Conservation (phyloP, 2,797 vertebrate species). For the Odontamblyopus rebecca region DNA sequence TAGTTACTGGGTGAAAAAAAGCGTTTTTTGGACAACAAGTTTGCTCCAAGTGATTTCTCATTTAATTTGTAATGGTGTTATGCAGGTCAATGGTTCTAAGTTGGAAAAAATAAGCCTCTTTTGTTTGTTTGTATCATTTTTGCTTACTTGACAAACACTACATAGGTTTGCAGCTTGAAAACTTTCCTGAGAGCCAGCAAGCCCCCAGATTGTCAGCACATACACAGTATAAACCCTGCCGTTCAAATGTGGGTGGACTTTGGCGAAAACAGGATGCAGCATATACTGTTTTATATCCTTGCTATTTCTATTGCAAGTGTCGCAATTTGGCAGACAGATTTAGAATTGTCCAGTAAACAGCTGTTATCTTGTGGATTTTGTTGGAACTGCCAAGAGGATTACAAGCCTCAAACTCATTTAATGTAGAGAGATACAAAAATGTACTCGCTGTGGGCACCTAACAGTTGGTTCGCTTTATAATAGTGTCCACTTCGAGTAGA, state of each 20-base stretch:
- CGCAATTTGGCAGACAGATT: neutral
- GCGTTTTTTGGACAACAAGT: no score
- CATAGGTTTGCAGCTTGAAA: neutral
- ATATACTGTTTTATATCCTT: neutral
- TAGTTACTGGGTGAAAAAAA: no score
- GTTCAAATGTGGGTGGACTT: neutral
- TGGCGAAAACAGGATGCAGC: neutral
- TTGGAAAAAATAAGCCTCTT: no score
- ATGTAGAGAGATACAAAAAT: neutral
- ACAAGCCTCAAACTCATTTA: neutral
- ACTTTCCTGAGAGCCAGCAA: neutral
- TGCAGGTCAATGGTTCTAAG: no score
- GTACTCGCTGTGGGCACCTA: neutral
- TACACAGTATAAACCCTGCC: neutral
- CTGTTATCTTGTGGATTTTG: neutral
- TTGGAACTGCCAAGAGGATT: neutral
- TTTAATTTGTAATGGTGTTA: no score
- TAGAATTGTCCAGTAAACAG: conserved; percentile 1
- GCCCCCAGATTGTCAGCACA: neutral
- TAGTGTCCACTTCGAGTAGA: neutral
- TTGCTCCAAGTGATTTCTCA: no score
- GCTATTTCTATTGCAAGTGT: neutral
- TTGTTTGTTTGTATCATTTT: neutral
- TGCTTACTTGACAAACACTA: neutral
- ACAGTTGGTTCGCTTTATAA: neutral